These are phyloP conservation scores for Stichopus chloronotus DNA, from an alignment of 35 echinoderm and acorn worm species.

Conservation along the genomic window DNA sequence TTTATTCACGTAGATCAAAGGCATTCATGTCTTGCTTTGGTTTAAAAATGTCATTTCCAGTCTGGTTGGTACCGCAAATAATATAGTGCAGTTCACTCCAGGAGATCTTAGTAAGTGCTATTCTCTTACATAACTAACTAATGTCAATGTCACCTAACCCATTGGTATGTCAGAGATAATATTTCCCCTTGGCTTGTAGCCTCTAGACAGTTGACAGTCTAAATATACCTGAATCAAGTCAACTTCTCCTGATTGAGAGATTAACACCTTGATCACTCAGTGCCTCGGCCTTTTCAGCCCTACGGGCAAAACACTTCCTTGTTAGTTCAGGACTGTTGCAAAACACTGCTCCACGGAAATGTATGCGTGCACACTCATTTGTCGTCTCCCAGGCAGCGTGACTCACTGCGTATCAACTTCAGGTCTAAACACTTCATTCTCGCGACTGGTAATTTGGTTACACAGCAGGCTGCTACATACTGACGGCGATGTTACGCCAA, in stretches of 20 bases:
- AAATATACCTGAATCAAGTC: slow-evolving; percentile 22
- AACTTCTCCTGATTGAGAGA: slow-evolving; percentile 40
- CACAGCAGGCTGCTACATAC: neutral
- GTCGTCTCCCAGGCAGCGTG: slow-evolving; percentile 19
- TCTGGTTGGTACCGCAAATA: neutral
- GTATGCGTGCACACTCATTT: slow-evolving; percentile 7
- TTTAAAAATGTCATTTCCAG: neutral
- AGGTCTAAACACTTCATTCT: slow-evolving; percentile 4
- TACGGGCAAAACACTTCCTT: slow-evolving; percentile 4
- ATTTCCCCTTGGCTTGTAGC: neutral
- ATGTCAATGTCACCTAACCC: slow-evolving; percentile 14
- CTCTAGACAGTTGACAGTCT: slow-evolving; percentile 42
- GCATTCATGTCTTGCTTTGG: neutral
- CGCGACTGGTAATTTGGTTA: neutral
- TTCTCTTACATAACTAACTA: slow-evolving; percentile 6
- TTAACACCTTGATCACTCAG: slow-evolving; percentile 54
- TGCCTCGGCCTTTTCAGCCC: neutral
- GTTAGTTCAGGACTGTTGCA: slow-evolving; percentile 39
- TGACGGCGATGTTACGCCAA: neutral
- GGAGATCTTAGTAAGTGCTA: neutral
- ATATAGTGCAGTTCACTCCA: neutral
- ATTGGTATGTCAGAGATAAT: slow-evolving; percentile 5
- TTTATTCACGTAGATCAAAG: neutral
- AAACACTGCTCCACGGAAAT: neutral
- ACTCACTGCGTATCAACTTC: neutral